phyloP scores from a whole-genome alignment of 1,140 invertebrate genomes.

The Diuraphis noxia region DNA sequence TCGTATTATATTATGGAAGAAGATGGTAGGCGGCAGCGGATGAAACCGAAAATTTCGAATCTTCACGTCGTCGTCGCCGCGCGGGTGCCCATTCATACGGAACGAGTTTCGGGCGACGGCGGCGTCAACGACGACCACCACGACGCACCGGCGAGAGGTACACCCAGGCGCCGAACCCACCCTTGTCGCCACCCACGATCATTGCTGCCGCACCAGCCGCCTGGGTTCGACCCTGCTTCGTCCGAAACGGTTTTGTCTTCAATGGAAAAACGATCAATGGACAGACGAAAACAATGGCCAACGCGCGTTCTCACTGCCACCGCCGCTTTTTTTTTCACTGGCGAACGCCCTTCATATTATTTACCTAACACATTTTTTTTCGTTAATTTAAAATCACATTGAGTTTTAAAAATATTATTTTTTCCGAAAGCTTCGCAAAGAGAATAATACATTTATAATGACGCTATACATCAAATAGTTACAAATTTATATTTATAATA shows the following conservation, averaged over 20 bases:
- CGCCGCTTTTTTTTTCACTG: not conserved
- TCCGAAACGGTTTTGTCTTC: slow-evolving; percentile 37
- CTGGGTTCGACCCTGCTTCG: not conserved
- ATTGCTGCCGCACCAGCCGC: not conserved
- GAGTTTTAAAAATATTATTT: not conserved
- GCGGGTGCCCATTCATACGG: slow-evolving; percentile 35
- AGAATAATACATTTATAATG: not conserved
- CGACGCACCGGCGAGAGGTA: slow-evolving; percentile 23
- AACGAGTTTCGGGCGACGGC: slow-evolving; percentile 1
- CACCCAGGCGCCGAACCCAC: slow-evolving; percentile 31
- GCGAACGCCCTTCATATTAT: slow-evolving; percentile 55
- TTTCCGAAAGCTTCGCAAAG: not conserved
- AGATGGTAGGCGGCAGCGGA: not conserved
- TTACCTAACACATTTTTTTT: not conserved
- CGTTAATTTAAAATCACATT: not conserved
- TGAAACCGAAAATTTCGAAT: not conserved
- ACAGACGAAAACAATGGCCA: slow-evolving; percentile 13
- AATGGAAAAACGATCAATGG: slow-evolving; percentile 48
- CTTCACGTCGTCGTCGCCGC: not conserved
- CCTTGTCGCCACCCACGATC: not conserved
- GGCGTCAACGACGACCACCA: not conserved
- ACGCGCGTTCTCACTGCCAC: not conserved
- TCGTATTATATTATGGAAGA: not conserved
- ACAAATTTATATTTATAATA: not conserved
- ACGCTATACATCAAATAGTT: not conserved